Base-by-base conservation (phyloP, 2,797 vertebrate genomes). In the Salmo trutta region DNA sequence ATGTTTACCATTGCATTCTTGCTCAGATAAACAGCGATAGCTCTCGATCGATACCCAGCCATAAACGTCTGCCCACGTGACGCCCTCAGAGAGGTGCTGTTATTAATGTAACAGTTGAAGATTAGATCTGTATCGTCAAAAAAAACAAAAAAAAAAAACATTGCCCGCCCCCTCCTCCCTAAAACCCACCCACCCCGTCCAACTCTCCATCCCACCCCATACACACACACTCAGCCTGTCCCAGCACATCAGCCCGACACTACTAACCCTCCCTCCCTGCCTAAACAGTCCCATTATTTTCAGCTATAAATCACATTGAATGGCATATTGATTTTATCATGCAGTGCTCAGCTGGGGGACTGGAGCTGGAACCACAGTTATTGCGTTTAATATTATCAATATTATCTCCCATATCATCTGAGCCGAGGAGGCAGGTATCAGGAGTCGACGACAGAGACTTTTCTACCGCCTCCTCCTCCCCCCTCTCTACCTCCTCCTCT, bases 221-320 rank as follows among this genome's bases (percentile, higher is more conserved):
- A 83, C 72, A 80, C 36, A 75, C 77, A 56, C 33, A 52, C 41
- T 74, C 78, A 92, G 93, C 88, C 86, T 27, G 88, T 72, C 74
- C 75, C 59, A 2, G 51, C 33, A 19, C 52, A 62, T 69, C 53
- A 29, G n/a, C 65, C 91, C 72, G 21, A 73, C 79, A 77, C 78
- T 66, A 66, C 69, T 72, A 67, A 81, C 41, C 53, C 21, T 66
- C 73, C 75, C 83, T 82, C 85, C 84, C 79, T 87, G 77, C 91
- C 95, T 95, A 96, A 97, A 95, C 95, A 96, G 94, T 93, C 94
- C 96, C 95, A 98, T 98, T 98, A 98, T 97, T 98, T 97, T 96
- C 96, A 97, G 97, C 96, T 97, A 98, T 98, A 98, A 98, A 98
- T 98, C 97, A 98, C 96, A 94, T 90, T 96, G 96, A 96, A 96